Conservation (phyloP, 2,797 vertebrate genomes). For the Lycodopsis pacificus region DNA sequence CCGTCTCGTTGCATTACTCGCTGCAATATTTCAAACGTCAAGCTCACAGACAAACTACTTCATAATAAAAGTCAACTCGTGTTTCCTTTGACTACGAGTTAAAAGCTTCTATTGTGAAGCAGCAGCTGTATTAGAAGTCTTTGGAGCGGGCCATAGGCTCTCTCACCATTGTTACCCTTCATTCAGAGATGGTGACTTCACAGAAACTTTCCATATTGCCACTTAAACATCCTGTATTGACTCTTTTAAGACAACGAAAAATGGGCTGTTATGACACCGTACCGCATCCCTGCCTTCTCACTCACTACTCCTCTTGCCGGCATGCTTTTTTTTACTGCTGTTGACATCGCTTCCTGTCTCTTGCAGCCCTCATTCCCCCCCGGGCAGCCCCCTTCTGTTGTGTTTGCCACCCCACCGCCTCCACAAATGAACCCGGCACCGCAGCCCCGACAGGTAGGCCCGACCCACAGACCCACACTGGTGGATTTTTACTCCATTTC, state of each 20-base stretch:
- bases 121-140: no score
- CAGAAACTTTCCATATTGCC: no score
- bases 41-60: background rate
- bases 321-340: constrained; percentile 8
- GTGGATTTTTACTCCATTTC: no score
- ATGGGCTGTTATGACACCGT: background rate
- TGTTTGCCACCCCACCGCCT: constrained; percentile 91
- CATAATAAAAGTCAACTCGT: background rate
- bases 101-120: no score
- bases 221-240: no score
- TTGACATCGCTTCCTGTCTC: constrained; percentile 50
- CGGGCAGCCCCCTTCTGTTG: constrained; percentile 91
- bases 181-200: no score
- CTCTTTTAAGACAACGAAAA: background rate
- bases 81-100: no score
- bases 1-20: background rate
- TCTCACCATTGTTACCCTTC: no score
- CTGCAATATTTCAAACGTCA: background rate
- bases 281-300: background rate
- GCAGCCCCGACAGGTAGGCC: constrained; percentile 92
- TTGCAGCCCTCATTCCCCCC: constrained; percentile 90
- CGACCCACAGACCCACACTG: no score
- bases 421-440: constrained; percentile 98
- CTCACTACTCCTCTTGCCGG: background rate
- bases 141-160: no score